These are phyloP conservation scores for Leptinotarsa undecemlineata DNA, from an alignment of 1,140 invertebrate genomes.

Conservation along the genomic window DNA sequence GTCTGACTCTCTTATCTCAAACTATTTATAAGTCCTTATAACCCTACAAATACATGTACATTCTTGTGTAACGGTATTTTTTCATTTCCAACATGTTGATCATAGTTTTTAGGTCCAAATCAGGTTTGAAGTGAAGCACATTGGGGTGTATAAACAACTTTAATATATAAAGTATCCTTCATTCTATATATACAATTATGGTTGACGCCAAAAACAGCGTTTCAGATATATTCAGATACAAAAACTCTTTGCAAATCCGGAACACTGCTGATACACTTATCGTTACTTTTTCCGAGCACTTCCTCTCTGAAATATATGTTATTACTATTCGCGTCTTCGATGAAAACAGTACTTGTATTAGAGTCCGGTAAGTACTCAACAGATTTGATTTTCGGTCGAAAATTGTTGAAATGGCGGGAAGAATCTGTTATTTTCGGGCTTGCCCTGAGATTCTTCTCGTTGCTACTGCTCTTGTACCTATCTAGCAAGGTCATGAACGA, in stretches of 20 bases:
- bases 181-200: conserved; percentile 9
- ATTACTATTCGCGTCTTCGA: conserved; percentile 38
- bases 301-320: conserved; percentile 29
- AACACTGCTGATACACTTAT: conserved; percentile 56
- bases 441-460: conserved; percentile 34
- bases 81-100: too few species aligned
- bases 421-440: conserved; percentile 38
- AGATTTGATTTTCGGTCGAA: conserved; percentile 40
- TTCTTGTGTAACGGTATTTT: too few species aligned
- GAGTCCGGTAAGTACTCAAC: conserved; percentile 44
- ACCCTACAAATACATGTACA: too few species aligned
- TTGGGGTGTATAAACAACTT: background rate
- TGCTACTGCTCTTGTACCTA: conserved; percentile 33
- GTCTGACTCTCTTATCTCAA: too few species aligned
- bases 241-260: conserved; percentile 63
- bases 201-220: background rate
- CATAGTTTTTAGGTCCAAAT: too few species aligned
- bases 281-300: conserved; percentile 48
- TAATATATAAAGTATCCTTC: background rate
- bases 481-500: conserved; percentile 48
- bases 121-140: too few species aligned
- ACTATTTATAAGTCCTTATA: too few species aligned
- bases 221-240: conserved; percentile 58
- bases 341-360: conserved; percentile 33
- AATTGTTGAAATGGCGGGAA: conserved; percentile 31